Conservation (phyloP, 1,140 invertebrate genomes). For the Thaumatotibia leucotreta region DNA sequence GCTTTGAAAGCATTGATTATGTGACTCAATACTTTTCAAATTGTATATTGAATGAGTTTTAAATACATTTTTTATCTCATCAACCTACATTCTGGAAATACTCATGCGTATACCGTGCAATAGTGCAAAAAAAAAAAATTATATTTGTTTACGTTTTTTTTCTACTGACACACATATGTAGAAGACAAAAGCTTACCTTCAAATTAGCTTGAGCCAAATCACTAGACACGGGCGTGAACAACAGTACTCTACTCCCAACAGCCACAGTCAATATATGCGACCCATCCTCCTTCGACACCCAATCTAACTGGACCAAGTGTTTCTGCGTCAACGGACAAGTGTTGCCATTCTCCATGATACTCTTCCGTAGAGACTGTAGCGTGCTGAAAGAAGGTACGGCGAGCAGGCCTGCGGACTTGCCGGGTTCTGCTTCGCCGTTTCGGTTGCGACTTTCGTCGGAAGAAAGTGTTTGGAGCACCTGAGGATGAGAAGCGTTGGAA, state of each 20-base stretch:
- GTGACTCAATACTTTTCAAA: too few species aligned
- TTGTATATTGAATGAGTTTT: too few species aligned
- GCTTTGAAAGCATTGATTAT: too few species aligned
- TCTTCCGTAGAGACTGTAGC: constrained; percentile 90
- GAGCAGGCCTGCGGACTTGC: constrained; percentile 80
- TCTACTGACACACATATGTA: too few species aligned
- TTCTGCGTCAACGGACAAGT: constrained; percentile 92
- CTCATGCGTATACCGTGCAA: too few species aligned
- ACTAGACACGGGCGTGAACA: constrained; percentile 91
- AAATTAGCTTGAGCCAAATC: constrained; percentile 94
- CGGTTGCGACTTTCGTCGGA: constrained; percentile 78
- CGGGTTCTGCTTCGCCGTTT: constrained; percentile 75
- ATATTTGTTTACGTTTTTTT: too few species aligned
- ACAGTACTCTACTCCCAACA: constrained; percentile 93
- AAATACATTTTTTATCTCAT: too few species aligned
- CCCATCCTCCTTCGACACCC: constrained; percentile 99
- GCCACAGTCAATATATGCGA: constrained; percentile 98
- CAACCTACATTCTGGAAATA: too few species aligned
- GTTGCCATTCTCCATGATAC: constrained; percentile 93
- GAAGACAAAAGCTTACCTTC: constrained; percentile 76
- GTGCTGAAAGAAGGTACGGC: constrained; percentile 96
- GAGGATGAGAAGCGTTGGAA: too few species aligned
- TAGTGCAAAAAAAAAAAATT: too few species aligned
- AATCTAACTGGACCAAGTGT: constrained; percentile 95
- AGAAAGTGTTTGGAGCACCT: constrained; percentile 79